A percentile compares a stretch with the other conserved stretches of the same genome.
Conservation (phyloP, 1,140 invertebrate species). For the Bilobella aurantiaca region DNA sequence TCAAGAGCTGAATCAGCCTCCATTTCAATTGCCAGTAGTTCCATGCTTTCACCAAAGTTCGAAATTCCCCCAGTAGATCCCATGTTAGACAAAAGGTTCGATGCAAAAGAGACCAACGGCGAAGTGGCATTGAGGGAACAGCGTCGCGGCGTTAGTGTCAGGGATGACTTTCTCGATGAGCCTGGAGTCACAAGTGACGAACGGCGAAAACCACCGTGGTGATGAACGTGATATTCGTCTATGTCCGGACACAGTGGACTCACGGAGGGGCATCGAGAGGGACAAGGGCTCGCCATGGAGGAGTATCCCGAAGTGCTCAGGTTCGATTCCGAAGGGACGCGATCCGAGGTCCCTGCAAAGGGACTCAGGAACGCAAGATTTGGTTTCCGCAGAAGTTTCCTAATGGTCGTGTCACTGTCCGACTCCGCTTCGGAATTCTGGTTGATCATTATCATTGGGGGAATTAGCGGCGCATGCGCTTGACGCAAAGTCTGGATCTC, state of each 20-base stretch:
- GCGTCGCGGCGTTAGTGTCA: conserved; percentile 15
- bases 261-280: conserved; percentile 62
- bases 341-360: conserved; percentile 57
- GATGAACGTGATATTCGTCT: conserved; percentile 46
- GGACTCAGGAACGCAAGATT: conserved; percentile 64
- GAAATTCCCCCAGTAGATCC: background rate
- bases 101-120: conserved; percentile 7
- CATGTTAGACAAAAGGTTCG: no score
- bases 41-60: background rate
- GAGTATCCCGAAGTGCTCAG: conserved; percentile 70
- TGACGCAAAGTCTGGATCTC: background rate
- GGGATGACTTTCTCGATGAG: conserved; percentile 23
- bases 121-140: conserved; percentile 25
- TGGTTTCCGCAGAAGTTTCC: conserved; percentile 35
- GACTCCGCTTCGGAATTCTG: conserved; percentile 62
- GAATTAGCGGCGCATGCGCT: conserved; percentile 43
- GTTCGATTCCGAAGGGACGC: conserved; percentile 66
- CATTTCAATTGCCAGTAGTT: conserved; percentile 1
- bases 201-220: conserved; percentile 9
- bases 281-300: conserved; percentile 65
- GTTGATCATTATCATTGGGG: conserved; percentile 62
- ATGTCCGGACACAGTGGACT: conserved; percentile 61
- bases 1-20: conserved; percentile 31
- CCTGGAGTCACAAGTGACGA: conserved; percentile 39
- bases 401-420: conserved; percentile 47